These are phyloP conservation scores for Tinamus guttatus DNA, from an alignment of 2,113 vertebrate genomes.

Conservation along the genomic window DNA sequence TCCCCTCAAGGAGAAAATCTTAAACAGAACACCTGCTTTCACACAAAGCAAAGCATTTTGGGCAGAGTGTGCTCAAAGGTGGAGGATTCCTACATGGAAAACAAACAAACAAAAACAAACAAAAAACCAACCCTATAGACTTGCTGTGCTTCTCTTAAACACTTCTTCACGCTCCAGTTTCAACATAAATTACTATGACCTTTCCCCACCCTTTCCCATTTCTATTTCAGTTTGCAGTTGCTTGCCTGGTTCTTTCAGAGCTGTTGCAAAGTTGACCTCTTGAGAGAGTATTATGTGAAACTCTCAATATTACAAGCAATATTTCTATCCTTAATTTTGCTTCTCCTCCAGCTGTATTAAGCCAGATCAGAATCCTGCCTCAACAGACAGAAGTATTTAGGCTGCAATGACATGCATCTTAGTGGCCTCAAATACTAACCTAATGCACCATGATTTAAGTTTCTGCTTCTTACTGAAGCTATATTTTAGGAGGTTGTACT, in stretches of 20 bases:
- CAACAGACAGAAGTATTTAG: not conserved
- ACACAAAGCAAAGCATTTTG: not conserved
- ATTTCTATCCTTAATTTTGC: not conserved
- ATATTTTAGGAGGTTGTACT: not conserved
- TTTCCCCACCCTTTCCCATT: not conserved
- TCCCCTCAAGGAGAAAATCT: not conserved
- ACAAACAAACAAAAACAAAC: not conserved
- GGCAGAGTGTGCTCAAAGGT: not conserved
- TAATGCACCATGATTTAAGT: too few species aligned
- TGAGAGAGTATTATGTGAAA: not conserved
- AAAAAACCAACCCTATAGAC: not conserved
- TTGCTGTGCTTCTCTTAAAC: not conserved
- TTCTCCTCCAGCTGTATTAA: not conserved
- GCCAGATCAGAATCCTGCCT: not conserved
- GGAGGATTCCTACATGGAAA: not conserved
- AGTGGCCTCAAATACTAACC: too few species aligned
- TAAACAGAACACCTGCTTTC: not conserved
- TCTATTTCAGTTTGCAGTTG: not conserved
- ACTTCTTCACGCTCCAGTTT: not conserved
- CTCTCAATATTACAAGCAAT: not conserved
- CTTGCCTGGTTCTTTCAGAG: not conserved
- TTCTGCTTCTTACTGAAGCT: not conserved
- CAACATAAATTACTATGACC: not conserved
- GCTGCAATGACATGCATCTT: not conserved
- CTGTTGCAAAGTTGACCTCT: not conserved